These are phyloP conservation scores for Teleogryllus occipitalis DNA, from an alignment of 1,140 invertebrate species.

Conservation along the genomic window DNA sequence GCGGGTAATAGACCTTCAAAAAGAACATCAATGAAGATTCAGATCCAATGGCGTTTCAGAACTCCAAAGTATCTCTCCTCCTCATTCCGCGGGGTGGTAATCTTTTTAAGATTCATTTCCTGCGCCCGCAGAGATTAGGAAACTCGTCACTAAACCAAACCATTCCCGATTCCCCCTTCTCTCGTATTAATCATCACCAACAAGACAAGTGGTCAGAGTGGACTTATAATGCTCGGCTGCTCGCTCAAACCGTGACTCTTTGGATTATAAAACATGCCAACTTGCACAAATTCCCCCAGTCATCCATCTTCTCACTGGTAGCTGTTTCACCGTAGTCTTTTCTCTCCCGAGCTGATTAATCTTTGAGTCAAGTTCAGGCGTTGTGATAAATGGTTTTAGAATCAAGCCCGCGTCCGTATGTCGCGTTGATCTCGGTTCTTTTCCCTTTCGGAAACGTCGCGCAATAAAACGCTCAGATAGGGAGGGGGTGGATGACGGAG, in stretches of 20 bases:
- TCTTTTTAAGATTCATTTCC: constrained; percentile 1
- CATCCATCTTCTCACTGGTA: neutral
- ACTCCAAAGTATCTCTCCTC: no score
- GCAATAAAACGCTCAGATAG: neutral
- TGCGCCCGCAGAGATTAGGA: neutral
- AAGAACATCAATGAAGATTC: no score
- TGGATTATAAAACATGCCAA: neutral
- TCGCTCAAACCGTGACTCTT: neutral
- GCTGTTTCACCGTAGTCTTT: neutral
- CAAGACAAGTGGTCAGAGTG: neutral
- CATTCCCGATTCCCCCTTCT: neutral
- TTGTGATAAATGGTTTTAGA: neutral
- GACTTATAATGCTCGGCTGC: neutral
- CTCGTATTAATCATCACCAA: neutral
- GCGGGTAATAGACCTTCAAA: no score
- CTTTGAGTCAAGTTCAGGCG: neutral
- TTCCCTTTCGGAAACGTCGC: neutral
- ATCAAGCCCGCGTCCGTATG: neutral
- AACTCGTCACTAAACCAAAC: neutral
- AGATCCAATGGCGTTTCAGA: no score
- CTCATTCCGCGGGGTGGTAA: neutral
- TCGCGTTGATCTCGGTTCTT: neutral
- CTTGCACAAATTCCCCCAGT: neutral
- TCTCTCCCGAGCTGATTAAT: neutral
- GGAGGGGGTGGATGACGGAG: neutral